These are phyloP conservation scores for Drosophila rhopaloa DNA, from an alignment of 1,140 invertebrate genomes.

Conservation along the genomic window DNA sequence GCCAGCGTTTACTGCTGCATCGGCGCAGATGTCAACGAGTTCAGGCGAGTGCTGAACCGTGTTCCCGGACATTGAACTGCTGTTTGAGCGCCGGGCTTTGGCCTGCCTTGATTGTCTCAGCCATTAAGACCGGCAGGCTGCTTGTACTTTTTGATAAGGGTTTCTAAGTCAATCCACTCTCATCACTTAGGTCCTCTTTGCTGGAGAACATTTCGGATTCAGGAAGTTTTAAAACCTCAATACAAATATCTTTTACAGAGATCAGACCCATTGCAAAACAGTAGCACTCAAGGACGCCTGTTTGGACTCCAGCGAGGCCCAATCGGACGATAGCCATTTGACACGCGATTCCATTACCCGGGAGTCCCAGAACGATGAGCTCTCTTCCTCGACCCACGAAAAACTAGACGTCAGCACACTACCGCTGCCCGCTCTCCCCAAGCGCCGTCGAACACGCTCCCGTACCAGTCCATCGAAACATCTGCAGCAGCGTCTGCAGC, in stretches of 20 bases:
- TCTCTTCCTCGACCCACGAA: slow-evolving; percentile 76
- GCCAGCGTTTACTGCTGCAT: slow-evolving; percentile 25
- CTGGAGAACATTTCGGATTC: neutral
- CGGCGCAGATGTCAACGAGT: slow-evolving; percentile 36
- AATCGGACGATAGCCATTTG: slow-evolving; percentile 80
- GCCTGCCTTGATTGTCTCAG: slow-evolving; percentile 17
- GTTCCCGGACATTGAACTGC: slow-evolving; percentile 48
- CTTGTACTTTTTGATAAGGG: slow-evolving; percentile 10
- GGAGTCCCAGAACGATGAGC: slow-evolving; percentile 80
- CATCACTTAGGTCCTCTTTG: too few relatives aligned
- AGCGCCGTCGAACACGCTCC: slow-evolving; percentile 69
- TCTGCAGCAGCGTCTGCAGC: slow-evolving; percentile 33
- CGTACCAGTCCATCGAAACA: slow-evolving; percentile 71
- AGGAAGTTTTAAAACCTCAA: neutral
- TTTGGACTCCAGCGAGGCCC: slow-evolving; percentile 78
- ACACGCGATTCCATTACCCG: slow-evolving; percentile 78
- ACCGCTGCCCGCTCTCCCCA: slow-evolving; percentile 78
- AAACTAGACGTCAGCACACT: slow-evolving; percentile 80
- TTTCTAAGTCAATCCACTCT: neutral
- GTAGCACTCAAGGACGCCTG: slow-evolving; percentile 66
- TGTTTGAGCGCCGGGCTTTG: slow-evolving; percentile 14
- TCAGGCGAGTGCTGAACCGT: slow-evolving; percentile 43
- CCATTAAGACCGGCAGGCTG: slow-evolving; percentile 20
- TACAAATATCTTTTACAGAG: slow-evolving; percentile 12
- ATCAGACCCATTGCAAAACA: slow-evolving; percentile 1